Evolutionary conservation across 2,888 invertebrate genomes (phyloP), one percentile per base, ranked within the genome.

Genomic region (Rhopalosiphum nymphaeae): DNA sequence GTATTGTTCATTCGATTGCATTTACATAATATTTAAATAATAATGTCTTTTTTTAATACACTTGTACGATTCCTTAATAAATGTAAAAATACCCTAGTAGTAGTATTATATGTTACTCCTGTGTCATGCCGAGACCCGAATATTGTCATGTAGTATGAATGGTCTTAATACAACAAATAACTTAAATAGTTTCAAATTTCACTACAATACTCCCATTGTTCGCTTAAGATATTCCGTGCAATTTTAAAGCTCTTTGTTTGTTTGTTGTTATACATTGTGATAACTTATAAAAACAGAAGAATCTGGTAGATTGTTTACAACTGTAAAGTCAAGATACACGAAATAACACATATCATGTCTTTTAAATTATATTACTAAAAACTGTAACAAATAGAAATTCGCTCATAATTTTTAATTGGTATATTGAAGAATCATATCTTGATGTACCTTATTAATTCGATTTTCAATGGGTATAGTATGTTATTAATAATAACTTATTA

Each of bases 201-300:
- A n/a, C 13, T n/a, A 53, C 49, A 87, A 87, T 87, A 53, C 29
- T n/a, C 21, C 49, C 87, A 87, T 87, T 87, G 87, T 49, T n/a
- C 3, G n/a, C 49, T 53, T 87, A n/a, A 87, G 16, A 87, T 53
- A 29, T 87, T 49, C 13, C 9, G 7, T 49, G n/a, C n/a, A 87
- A 53, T 49, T 16, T 21, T n/a, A 53, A 87, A 87, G 36, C 13
- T 53, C 21, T 49, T 87, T 87, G 46, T 87, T 87, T n/a, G 87
- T 53, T 49, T 10, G n/a, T 26, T 85, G 44, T 26, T 26, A 44
- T 85, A 36, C 7, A 16, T 67, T 26, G 11, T 44, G 10, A 44
- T 85, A 85, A 44, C 44, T 85, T 85, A 26, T 42, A 26, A 10
- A 67, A 67, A 36, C 21, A 36, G n/a, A 67, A 67, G 67, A n/a